These are phyloP conservation scores for Chrysochloris asiatica DNA, from an alignment of 2,113 vertebrate genomes.

Conservation along the genomic window DNA sequence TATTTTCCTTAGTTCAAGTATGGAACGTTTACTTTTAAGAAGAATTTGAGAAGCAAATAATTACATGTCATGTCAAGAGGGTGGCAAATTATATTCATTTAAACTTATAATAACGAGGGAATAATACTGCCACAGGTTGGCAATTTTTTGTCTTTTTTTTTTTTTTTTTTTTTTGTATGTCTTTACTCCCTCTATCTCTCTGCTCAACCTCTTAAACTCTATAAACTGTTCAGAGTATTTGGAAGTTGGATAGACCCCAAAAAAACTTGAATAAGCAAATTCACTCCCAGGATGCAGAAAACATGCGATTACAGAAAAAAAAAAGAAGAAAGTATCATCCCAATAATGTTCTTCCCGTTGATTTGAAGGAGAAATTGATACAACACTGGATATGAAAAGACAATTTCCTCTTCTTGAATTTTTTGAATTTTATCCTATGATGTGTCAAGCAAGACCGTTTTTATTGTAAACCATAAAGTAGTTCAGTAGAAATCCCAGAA, in stretches of 20 bases:
- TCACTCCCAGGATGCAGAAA: slow-evolving; percentile 45
- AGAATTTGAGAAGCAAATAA: slow-evolving; percentile 42
- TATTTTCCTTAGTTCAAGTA: not conserved
- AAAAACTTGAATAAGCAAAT: slow-evolving; percentile 4
- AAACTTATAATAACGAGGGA: too few species aligned
- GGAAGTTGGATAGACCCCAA: slow-evolving; percentile 28
- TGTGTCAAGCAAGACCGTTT: not conserved
- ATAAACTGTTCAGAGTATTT: slow-evolving; percentile 7
- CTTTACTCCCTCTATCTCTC: not conserved
- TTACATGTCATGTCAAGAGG: slow-evolving; percentile 9
- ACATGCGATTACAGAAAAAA: too few species aligned
- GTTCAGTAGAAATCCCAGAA: not conserved
- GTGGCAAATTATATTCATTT: not conserved
- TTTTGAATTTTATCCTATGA: not conserved
- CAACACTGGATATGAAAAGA: slow-evolving; percentile 36
- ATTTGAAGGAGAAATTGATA: slow-evolving; percentile 30
- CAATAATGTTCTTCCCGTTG: slow-evolving; percentile 57
- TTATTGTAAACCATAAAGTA: slow-evolving; percentile 20
- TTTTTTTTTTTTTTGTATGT: too few species aligned
- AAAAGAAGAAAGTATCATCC: slow-evolving; percentile 39
- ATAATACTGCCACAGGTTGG: not conserved
- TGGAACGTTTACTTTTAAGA: not conserved
- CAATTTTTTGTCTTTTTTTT: too few species aligned
- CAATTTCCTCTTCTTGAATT: not conserved
- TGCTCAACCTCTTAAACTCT: slow-evolving; percentile 40